Conservation (phyloP, 2,113 vertebrate species). For the Chamaea fasciata region DNA sequence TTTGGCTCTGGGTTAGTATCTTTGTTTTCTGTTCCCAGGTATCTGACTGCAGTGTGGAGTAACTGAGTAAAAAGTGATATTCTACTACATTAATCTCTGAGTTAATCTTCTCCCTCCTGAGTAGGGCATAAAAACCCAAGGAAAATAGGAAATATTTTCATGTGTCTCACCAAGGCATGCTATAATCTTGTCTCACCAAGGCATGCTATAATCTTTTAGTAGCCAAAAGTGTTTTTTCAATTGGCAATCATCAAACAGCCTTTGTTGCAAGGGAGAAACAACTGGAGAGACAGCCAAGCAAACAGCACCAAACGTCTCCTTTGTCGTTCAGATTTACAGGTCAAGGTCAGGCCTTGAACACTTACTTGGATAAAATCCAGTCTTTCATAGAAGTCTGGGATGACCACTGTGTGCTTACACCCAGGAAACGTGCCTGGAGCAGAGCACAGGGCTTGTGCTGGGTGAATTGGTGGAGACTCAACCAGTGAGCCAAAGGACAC, state of each 20-base stretch:
- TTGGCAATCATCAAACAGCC: neutral
- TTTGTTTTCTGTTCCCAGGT: neutral
- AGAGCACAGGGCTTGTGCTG: neutral
- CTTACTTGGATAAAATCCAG: neutral
- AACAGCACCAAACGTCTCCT: neutral
- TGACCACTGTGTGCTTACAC: neutral
- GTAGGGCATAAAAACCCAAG: neutral
- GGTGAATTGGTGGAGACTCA: neutral
- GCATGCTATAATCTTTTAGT: neutral
- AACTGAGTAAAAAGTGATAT: neutral
- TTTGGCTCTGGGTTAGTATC: neutral
- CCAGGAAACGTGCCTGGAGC: neutral
- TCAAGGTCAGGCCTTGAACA: neutral
- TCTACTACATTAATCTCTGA: neutral
- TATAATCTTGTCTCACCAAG: neutral
- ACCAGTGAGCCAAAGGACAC: neutral
- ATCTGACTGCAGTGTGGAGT: neutral
- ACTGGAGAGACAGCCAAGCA: neutral
- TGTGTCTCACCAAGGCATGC: neutral
- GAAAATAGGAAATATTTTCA: neutral
- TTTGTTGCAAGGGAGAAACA: neutral
- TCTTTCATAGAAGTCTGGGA: neutral
- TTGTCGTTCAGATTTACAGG: neutral
- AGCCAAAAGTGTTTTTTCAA: neutral
- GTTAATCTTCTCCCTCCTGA: neutral